Conservation (phyloP, 2,113 vertebrate species). For the Anseranas semipalmata region DNA sequence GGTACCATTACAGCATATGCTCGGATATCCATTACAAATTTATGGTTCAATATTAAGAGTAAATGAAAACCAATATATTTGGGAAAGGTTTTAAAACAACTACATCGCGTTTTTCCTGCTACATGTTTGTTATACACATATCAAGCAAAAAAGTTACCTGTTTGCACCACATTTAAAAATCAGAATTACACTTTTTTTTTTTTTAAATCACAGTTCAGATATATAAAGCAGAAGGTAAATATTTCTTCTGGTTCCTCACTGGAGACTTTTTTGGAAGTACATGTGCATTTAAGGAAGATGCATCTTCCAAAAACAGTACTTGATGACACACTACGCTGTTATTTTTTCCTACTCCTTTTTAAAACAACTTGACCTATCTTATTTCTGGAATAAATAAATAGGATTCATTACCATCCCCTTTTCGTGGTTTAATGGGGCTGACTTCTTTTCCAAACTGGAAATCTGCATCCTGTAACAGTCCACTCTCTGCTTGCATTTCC, state of each 20-base stretch:
- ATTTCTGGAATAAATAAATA: background rate
- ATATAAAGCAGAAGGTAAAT: background rate
- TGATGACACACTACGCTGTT: background rate
- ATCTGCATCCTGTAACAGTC: constrained; percentile 48
- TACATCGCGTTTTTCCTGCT: background rate
- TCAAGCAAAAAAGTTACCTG: background rate
- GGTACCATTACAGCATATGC: background rate
- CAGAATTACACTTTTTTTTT: background rate
- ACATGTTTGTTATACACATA: background rate
- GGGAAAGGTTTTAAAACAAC: background rate
- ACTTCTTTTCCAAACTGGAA: constrained; percentile 59
- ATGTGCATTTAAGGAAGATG: background rate
- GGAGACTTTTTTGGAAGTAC: background rate
- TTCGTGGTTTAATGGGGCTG: constrained; percentile 41
- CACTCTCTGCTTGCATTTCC: constrained; percentile 64
- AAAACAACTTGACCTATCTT: background rate
- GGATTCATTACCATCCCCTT: constrained; percentile 72
- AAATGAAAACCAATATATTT: background rate
- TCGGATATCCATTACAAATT: background rate
- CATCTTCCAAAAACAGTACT: background rate
- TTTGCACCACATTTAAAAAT: background rate
- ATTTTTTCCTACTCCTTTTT: background rate
- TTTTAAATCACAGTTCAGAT: background rate
- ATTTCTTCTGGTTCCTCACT: background rate
- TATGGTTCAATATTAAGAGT: background rate